These are phyloP conservation scores for Tetrao urogallus DNA, from an alignment of 2,113 vertebrate genomes.

Conservation along the genomic window DNA sequence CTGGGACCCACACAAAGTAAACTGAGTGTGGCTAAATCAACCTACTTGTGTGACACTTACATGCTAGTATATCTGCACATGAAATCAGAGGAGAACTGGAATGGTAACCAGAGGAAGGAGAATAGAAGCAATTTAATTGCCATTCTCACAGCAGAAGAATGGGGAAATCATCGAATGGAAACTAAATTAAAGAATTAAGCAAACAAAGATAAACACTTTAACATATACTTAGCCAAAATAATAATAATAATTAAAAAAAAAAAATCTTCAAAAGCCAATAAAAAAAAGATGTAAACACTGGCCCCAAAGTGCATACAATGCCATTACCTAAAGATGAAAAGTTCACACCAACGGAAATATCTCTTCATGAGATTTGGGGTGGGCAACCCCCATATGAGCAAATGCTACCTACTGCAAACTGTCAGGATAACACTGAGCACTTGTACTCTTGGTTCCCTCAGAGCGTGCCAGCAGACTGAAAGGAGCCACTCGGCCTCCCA, in stretches of 20 bases:
- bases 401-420: not conserved
- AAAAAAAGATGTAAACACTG: not conserved
- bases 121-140: not conserved
- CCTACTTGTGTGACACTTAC: not conserved
- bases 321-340: constrained; percentile 2
- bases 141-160: constrained; percentile 4
- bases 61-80: not conserved
- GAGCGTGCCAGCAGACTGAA: not conserved
- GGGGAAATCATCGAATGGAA: not conserved
- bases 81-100: not conserved
- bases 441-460: accelerated
- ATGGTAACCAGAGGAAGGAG: not conserved
- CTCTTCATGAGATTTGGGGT: not conserved
- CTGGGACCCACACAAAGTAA: not conserved
- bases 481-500: not conserved
- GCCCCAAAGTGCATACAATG: not conserved
- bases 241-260: not conserved
- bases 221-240: not conserved
- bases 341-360: not conserved
- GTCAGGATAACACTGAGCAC: accelerated
- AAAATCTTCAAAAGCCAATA: not conserved
- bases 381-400: not conserved
- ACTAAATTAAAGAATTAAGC: not conserved
- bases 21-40: not conserved
- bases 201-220: not conserved